Evolutionary conservation across 1,140 invertebrate species (phyloP).

Genomic region (Periplaneta americana): DNA sequence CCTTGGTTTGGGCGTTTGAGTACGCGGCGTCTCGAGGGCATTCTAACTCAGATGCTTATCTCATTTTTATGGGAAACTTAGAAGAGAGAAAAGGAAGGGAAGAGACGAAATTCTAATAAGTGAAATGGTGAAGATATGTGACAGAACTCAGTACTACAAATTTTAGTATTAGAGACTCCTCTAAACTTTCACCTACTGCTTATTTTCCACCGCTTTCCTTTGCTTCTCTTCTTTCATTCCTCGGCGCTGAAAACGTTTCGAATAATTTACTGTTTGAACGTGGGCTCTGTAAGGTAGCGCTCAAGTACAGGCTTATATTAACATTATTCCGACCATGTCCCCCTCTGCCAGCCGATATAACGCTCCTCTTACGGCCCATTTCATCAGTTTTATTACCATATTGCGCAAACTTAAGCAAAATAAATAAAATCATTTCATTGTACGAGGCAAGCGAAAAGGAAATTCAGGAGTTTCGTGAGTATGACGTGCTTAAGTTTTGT

Average conservation of each 20-base stretch:
- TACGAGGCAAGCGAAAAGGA: background rate
- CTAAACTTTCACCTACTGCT: background rate
- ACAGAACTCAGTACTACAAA: background rate
- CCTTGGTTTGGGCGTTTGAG: background rate
- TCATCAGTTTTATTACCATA: background rate
- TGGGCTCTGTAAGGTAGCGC: too few relatives aligned
- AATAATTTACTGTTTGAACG: background rate
- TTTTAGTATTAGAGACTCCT: background rate
- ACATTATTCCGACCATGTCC: background rate
- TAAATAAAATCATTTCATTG: background rate
- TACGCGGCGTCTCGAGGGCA: background rate
- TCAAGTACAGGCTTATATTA: background rate
- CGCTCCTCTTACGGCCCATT: background rate
- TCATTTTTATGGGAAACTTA: background rate
- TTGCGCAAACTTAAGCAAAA: background rate
- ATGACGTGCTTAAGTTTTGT: background rate
- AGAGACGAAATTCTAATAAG: background rate
- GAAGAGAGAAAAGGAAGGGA: background rate
- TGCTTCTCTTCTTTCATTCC: background rate
- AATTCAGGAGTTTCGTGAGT: background rate
- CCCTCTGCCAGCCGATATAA: background rate
- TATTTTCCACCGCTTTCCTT: background rate
- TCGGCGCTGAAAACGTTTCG: background rate
- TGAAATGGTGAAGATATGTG: background rate
- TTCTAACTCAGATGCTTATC: background rate